A percentile compares a stretch with the other conserved stretches of the same genome.
phyloP scores from a whole-genome alignment of 2,113 vertebrate genomes.

The Psammodynastes pulverulentus region DNA sequence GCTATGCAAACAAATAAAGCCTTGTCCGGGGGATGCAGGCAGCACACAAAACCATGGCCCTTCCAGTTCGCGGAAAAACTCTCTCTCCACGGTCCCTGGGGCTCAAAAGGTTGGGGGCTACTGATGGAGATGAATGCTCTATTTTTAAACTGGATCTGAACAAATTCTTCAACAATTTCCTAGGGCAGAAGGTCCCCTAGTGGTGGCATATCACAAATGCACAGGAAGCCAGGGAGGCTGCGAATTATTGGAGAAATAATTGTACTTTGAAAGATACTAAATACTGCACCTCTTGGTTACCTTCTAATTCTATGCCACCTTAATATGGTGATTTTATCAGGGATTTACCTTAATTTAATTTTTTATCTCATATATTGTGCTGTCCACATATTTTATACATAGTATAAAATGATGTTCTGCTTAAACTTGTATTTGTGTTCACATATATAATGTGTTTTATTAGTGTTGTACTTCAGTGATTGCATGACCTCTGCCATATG shows the following conservation, averaged over 20 bases:
- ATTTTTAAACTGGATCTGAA: neutral
- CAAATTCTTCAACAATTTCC: neutral
- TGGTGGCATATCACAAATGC: neutral
- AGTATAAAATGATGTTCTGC: neutral
- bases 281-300: neutral
- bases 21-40: too few species aligned
- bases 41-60: too few species aligned
- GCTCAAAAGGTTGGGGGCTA: too few species aligned
- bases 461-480: neutral
- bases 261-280: neutral
- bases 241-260: neutral
- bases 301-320: neutral
- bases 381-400: neutral
- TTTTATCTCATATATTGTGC: neutral
- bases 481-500: neutral
- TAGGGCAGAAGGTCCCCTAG: neutral
- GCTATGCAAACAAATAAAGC: too few species aligned
- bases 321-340: neutral
- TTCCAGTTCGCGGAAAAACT: too few species aligned
- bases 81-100: too few species aligned
- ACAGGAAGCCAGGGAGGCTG: neutral
- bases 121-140: too few species aligned
- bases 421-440: neutral
- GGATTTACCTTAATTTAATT: neutral
- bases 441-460: neutral